Base-by-base conservation (phyloP, 64 coral and sea anemone genomes). In the Montipora cactus region DNA sequence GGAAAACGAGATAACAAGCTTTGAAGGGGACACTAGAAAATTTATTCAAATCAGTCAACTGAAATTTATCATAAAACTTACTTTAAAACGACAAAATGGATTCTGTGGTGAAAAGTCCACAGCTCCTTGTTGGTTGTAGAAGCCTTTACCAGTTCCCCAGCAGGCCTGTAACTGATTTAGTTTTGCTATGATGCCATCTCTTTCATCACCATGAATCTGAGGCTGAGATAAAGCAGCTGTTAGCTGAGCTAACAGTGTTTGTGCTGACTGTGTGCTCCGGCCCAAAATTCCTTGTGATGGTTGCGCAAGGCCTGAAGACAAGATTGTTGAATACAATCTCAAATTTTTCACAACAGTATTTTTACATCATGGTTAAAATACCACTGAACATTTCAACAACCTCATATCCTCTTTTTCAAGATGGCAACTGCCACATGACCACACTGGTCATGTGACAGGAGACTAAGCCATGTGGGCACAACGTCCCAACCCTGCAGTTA, bases 111-210 rank as follows among this genome's bases (percentile, higher is more conserved):
- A 83, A 81, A 97, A 95, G 44, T 97, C 84, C 16, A 97, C 90
- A 11, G 84, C 78, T 18, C 93, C 83, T 22, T 97, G 96, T 78
- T 97, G 96, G 57, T 95, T 95, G 61, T 94, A 97, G 67, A 91
- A 97, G 0, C 96, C 96, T 74, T 95, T 97, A 1, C 96, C 96
- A 57, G 96, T 94, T 45, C 96, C 96, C 96, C 96, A 97, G 74
- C 94, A 95, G 8, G 96, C 96, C 37, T 97, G 96, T 3, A 97
- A 62, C 83, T 97, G 96, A 67, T 97, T 97, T 44, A 97, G 67
- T 91, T 97, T 97, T 5, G 96, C 96, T 88, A 97, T 92, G 51
- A 97, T 97, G 0, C 96, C 96, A 89, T 97, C 96, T 45, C 96
- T 87, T 84, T 97, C 96, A 92, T 97, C 96, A 44, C 96, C 93